Evolutionary conservation across 2,888 invertebrate genomes (phyloP).

Genomic region (Acanthacorydalis orientalis): DNA sequence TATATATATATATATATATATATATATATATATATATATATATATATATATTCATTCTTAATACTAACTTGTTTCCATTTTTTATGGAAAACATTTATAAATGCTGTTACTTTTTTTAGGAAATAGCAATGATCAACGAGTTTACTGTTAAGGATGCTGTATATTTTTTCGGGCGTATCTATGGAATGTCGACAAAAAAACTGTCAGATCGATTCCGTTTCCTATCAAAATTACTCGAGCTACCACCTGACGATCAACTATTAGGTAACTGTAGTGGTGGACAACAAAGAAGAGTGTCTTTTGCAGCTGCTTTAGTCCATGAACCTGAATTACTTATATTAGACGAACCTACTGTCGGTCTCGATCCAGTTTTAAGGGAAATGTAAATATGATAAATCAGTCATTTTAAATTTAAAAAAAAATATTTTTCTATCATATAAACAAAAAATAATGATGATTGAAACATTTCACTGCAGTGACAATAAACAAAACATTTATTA

Average conservation of each 20-base stretch:
- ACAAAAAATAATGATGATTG: no score
- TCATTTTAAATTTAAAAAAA: no score
- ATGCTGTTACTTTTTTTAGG: conserved; percentile 28
- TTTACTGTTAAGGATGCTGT: conserved; percentile 72
- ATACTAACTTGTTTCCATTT: no score
- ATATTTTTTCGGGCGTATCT: conserved; percentile 73
- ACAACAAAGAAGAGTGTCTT: conserved; percentile 75
- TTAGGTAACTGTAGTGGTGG: conserved; percentile 71
- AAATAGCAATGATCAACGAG: conserved; percentile 61
- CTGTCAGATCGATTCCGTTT: conserved; percentile 50
- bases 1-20: no score
- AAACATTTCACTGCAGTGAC: no score
- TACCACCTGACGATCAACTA: conserved; percentile 49
- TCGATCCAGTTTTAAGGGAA: conserved; percentile 76
- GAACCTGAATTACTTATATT: conserved; percentile 75
- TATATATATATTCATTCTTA: no score
- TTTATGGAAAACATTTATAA: no score
- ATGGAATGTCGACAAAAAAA: conserved; percentile 48
- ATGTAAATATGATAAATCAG: conserved; percentile 47
- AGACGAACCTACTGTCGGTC: conserved; percentile 89
- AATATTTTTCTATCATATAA: no score
- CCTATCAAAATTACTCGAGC: conserved; percentile 52
- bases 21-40: no score
- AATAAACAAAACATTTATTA: no score
- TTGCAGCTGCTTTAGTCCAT: conserved; percentile 77